A percentile compares a stretch with the other conserved stretches of the same genome.
Conservation (phyloP, 2,888 invertebrate genomes). For the Hydrotaea cyrtoneurina region DNA sequence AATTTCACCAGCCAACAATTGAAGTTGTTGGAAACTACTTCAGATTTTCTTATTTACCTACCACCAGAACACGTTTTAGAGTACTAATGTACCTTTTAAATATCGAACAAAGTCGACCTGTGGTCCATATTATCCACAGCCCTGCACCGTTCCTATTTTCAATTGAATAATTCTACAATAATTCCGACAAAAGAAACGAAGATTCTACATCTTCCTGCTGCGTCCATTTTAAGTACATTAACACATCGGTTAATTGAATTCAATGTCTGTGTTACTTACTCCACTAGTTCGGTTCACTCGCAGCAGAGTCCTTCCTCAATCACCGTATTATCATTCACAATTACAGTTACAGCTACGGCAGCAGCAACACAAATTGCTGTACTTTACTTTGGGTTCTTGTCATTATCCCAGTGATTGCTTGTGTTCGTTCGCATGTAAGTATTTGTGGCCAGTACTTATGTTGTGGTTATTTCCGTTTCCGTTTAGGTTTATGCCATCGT, state of each 20-base stretch:
- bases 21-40: no score
- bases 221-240: constrained; percentile 1
- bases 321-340: constrained; percentile 4
- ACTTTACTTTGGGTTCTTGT: background rate
- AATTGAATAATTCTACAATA: constrained; percentile 8
- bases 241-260: constrained; percentile 10
- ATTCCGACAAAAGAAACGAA: background rate
- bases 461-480: constrained; percentile 46
- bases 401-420: background rate
- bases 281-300: background rate
- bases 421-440: background rate
- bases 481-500: background rate
- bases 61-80: no score
- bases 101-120: no score
- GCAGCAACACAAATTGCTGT: constrained; percentile 5
- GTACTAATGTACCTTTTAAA: no score
- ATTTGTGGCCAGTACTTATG: constrained; percentile 42
- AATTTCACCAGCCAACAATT: no score
- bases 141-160: no score
- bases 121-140: no score
- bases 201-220: background rate
- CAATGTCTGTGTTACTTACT: constrained; percentile 7
- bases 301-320: background rate
- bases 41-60: no score
- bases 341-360: background rate